Conservation (phyloP, 2,113 vertebrate genomes). For the Prietella phreatophila region DNA sequence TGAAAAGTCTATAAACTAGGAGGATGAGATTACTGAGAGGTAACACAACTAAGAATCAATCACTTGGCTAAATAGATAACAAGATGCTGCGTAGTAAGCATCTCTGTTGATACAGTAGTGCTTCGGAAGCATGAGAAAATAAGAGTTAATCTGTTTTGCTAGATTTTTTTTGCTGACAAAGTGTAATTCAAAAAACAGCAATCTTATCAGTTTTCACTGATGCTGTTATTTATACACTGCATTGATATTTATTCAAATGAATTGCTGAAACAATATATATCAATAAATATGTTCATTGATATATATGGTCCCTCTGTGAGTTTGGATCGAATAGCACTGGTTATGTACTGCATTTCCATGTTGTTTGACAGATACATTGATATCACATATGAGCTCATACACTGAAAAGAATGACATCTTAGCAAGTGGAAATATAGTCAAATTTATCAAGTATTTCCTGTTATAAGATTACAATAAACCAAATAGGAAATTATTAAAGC, state of each 20-base stretch:
- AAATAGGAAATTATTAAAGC: too few relatives aligned
- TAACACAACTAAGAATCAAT: slow-evolving; percentile 1
- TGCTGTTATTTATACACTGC: not conserved
- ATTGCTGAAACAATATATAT: too few relatives aligned
- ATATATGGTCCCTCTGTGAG: not conserved
- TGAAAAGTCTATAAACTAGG: not conserved
- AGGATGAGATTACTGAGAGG: slow-evolving; percentile 4
- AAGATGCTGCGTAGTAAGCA: not conserved
- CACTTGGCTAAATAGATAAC: not conserved
- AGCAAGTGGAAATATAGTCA: too few relatives aligned
- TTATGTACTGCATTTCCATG: not conserved
- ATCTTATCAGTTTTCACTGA: not conserved
- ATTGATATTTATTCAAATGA: not conserved
- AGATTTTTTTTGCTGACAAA: slow-evolving; percentile 16
- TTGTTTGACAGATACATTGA: not conserved
- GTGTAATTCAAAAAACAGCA: not conserved
- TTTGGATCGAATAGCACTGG: slow-evolving; percentile 19
- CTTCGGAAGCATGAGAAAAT: not conserved
- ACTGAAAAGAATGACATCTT: too few relatives aligned
- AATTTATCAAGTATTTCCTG: too few relatives aligned
- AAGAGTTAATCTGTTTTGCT: slow-evolving; percentile 4
- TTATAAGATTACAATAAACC: too few relatives aligned
- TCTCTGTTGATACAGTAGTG: not conserved
- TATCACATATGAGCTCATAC: not conserved
- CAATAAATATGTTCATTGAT: too few relatives aligned